Evolutionary conservation across 2,888 invertebrate genomes (phyloP), one percentile per base, ranked within the genome.

Genomic region (Perizoma affinitatum): DNA sequence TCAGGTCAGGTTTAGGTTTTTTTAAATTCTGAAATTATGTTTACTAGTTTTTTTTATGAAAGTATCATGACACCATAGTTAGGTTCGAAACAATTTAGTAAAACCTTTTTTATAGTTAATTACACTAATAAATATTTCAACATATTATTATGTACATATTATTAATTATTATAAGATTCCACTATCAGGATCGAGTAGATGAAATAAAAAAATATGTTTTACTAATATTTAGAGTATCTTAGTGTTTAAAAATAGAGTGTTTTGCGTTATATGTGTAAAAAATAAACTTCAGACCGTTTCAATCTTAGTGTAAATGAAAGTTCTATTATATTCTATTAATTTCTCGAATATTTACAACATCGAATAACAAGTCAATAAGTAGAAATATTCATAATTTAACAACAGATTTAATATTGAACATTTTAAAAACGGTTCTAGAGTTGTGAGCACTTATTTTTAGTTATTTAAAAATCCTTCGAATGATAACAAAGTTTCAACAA

Each of bases 61-160:
- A 38, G 38, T 38, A 6, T 38, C 38, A 38, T 5, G 5, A 6
- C 3, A 38, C 3, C 7, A 22, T 38, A 38, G 5, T 38, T 6
- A 6, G 5, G 38, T 38, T 38, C 38, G 4, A 10, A 45, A 41
- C 49, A 52, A 49, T 61, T 53, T 49, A 54, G 46, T 42, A 22
- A 40, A 46, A 54, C 5, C 5, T 47, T 57, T 49, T 34, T 49
- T 22, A 43, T 42, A 42, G 50, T 54, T 36, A 38, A 44, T 61
- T 34, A 52, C 34, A 49, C 71, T 78, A 77, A 74, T 75, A 76
- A 83, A 79, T 77, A 77, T 80, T 76, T 79, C 79, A 86, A 87
- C 87, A 86, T 86, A 86, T 87, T 80, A n/a, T n/a, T n/a, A n/a
- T n/a, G n/a, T 86, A 87, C 85, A 84, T 57, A 58, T 36, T 34